Base-by-base conservation (phyloP, 2,113 vertebrate species). In the Isurus oxyrinchus region DNA sequence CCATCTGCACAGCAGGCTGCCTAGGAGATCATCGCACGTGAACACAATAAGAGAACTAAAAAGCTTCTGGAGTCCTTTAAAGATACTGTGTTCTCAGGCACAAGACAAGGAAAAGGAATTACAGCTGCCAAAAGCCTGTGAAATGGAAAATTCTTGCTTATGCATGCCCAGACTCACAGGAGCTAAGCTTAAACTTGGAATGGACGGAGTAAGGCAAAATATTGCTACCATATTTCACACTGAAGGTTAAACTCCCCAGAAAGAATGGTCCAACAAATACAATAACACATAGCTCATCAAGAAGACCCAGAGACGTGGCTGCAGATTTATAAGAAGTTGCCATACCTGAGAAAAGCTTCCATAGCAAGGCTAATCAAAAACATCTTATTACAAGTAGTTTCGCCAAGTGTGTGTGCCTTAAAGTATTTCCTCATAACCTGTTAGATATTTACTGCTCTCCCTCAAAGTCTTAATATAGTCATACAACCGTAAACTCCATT, bases 91-190 rank as follows among this genome's bases (percentile, higher is more conserved):
- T 49, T 61, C 90, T 93, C 57, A 61, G 40, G 90, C 35, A 93
- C 90, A 61, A 63, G 59, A 61, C 35, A 93, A 93, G 31, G 90
- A 31, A 63, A 93, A 57, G 86, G 11, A 31, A 61, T 93, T 61
- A 21, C 57, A 93, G 90, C 35, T 93, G 90, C 57, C 57, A 93
- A 93, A 61, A n/a, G 13, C 88, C 8, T 61, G 55, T 27, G 27
- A 91, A 91, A 91, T 93, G 90, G 90, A 93, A 63, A 93, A 93
- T 93, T 63, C 31, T 63, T 93, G 57, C 35, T 93, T 57, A 93
- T 63, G 14, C 57, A 93, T 21, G 59, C 13, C 16, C 59, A 40
- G 59, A 63, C 19, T 93, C 90, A 93, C 16, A 93, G 90, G 19
- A 93, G 5, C 90, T 93, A 14, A 16, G 53, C 55, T 63, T 63